Base-by-base conservation (phyloP, 2,888 invertebrate species). In the Bellardia pandia region DNA sequence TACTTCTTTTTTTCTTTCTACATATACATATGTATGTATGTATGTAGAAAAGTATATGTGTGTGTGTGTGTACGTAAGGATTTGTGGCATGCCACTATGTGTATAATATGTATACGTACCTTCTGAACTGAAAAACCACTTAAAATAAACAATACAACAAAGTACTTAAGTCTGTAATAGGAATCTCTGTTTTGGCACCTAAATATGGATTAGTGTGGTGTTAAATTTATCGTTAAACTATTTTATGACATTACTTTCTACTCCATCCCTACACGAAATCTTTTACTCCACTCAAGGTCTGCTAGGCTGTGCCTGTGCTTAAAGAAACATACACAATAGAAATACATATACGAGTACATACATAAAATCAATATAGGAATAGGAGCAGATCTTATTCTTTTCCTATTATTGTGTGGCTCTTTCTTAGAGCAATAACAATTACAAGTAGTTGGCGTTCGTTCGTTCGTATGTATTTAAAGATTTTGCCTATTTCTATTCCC, bases 141-240 rank as follows among this genome's bases (percentile, higher is more conserved):
- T 87, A 77, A 87, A 87, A 74, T 69, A 81, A 85, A 83, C 82
- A 83, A 79, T 83, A 69, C 77, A 74, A 85, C 78, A 69, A 87
- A 78, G 78, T 81, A 74, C 78, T 87, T 84, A 78, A 69, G 77
- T 56, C 77, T 72, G 77, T 75, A 87, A 87, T 87, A 76, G 81
- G 62, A 87, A 84, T 87, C 84, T 85, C 68, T 87, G 74, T 87
- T 81, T 87, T 85, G 84, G 81, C 85, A 87, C 85, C 87, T 85
- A 78, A 85, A 87, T 69, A 85, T 85, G 87, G 81, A 85, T 87
- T 81, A 81, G 74, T 78, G 72, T 58, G 85, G 81, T 87, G 87
- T 87, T 85, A 81, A 81, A 87, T 85, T 85, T 84, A 81, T 84
- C 81, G 85, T 85, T 78, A 85, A 87, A 85, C 80, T 87, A 87